Percentiles rank a stretch among this genome's conserved stretches.
Conservation (phyloP, 2,888 invertebrate genomes). For the Leucania comma region DNA sequence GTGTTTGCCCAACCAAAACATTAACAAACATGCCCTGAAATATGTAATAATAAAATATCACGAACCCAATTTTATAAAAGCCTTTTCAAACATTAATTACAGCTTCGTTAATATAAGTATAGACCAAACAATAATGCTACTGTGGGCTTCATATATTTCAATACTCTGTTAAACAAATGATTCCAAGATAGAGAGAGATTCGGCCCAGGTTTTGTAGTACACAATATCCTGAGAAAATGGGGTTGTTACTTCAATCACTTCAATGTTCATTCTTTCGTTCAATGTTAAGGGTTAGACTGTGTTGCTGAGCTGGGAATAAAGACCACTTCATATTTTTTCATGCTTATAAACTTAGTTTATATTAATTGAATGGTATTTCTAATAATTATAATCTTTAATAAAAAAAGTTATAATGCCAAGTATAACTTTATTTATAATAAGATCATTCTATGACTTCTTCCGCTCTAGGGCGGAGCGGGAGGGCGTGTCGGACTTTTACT, state of each 20-base stretch:
- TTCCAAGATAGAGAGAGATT: constrained; percentile 13
- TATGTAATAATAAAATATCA: constrained; percentile 55
- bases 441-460: too few species aligned
- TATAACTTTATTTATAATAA: too few species aligned
- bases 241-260: too few species aligned
- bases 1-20: constrained; percentile 46
- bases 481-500: too few species aligned
- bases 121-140: constrained; percentile 10
- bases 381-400: too few species aligned
- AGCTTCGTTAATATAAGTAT: constrained; percentile 35
- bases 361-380: too few species aligned
- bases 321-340: neutral
- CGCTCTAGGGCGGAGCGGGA: too few species aligned
- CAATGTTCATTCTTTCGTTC: neutral
- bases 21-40: constrained; percentile 39
- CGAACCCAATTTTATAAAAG: constrained; percentile 46
- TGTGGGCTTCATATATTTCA: constrained; percentile 14
- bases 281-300: neutral
- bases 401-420: too few species aligned
- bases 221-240: constrained; percentile 17
- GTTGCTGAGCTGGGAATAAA: neutral
- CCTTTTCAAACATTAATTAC: constrained; percentile 49
- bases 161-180: constrained; percentile 29
- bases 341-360: too few species aligned
- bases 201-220: neutral